phyloP scores from a whole-genome alignment of 2,888 invertebrate genomes.

The Heliconius ismenius region DNA sequence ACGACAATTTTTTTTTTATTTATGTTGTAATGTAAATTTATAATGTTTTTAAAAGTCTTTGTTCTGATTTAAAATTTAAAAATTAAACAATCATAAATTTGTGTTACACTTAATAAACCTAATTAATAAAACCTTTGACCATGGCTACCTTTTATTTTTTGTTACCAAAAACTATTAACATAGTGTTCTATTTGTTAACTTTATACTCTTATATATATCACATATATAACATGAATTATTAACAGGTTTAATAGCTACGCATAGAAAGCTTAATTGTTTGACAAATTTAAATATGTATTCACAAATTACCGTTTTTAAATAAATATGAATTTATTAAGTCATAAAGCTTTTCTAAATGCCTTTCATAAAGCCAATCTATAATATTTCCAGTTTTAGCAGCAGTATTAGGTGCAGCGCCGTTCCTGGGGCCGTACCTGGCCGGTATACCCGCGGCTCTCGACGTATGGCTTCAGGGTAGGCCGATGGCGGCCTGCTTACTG shows the following conservation, averaged over 20 bases:
- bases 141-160: no score
- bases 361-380: background rate
- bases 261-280: no score
- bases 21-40: background rate
- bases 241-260: no score
- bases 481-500: slow-evolving; percentile 90
- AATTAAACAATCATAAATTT: background rate
- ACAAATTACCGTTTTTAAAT: no score
- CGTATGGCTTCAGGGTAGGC: slow-evolving; percentile 95
- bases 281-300: no score
- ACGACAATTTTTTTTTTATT: background rate
- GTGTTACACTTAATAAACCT: background rate
- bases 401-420: slow-evolving; percentile 96
- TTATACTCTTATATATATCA: background rate
- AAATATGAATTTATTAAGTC: background rate
- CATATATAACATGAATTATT: background rate
- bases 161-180: no score
- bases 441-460: slow-evolving; percentile 96
- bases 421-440: slow-evolving; percentile 97
- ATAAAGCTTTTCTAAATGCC: background rate
- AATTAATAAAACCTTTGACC: no score
- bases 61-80: background rate
- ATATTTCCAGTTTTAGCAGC: slow-evolving; percentile 89
- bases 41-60: background rate
- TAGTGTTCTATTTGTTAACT: no score